Percentiles rank a stretch among this genome's conserved stretches.
These are phyloP conservation scores for Lophura nycthemera DNA, from an alignment of 2,113 vertebrate genomes.

Conservation along the genomic window DNA sequence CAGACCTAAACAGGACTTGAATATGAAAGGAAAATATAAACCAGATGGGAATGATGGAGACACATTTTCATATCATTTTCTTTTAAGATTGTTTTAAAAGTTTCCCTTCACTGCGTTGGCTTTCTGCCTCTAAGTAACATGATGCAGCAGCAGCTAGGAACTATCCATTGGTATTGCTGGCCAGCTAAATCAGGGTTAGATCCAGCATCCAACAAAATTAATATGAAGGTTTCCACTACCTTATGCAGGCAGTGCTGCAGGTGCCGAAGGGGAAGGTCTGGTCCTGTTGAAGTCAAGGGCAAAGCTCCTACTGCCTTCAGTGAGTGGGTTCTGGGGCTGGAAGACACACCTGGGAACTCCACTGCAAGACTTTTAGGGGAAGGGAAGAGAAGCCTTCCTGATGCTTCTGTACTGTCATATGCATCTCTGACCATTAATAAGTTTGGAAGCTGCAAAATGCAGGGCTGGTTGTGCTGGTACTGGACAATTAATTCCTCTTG, in stretches of 20 bases:
- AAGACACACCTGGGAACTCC: background rate
- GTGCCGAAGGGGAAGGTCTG: background rate
- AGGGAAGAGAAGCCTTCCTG: background rate
- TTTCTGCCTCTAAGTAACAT: slow-evolving; percentile 75
- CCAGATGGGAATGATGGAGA: slow-evolving; percentile 83
- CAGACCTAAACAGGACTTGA: slow-evolving; percentile 39
- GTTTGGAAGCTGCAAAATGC: background rate
- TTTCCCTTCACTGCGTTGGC: slow-evolving; percentile 77
- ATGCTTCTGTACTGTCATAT: background rate
- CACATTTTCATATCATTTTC: slow-evolving; percentile 79
- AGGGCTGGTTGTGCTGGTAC: background rate
- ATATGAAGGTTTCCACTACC: background rate
- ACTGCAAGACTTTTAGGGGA: background rate
- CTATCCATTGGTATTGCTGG: background rate
- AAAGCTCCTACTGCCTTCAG: background rate
- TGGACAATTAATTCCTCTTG: background rate
- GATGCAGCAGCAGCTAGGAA: slow-evolving; percentile 65
- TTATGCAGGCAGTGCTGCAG: background rate
- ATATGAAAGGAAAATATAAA: slow-evolving; percentile 72
- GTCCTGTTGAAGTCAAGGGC: fast-evolving
- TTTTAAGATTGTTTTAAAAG: slow-evolving; percentile 80
- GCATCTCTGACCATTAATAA: background rate
- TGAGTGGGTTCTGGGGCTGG: background rate
- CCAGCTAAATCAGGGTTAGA: background rate
- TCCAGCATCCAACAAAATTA: background rate